Evolutionary conservation across 2,113 vertebrate genomes (phyloP).

Genomic region (Tauraco erythrolophus): DNA sequence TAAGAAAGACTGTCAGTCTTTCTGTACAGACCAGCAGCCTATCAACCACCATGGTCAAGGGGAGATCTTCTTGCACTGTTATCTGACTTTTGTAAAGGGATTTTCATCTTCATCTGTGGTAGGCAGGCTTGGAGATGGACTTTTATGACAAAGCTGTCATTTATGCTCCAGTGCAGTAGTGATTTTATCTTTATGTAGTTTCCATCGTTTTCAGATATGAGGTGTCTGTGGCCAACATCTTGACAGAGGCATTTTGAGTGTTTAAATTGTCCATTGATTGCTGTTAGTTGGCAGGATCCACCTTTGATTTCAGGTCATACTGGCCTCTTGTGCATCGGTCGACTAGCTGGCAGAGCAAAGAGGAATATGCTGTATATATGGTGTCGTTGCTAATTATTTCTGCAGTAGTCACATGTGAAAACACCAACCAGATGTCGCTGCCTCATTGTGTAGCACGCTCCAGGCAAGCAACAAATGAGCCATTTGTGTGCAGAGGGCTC

Average conservation of each 20-base stretch:
- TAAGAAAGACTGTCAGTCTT: background rate
- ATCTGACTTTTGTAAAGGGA: background rate
- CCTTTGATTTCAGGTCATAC: background rate
- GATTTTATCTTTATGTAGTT: conserved; percentile 12
- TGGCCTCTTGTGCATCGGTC: background rate
- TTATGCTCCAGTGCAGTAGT: background rate
- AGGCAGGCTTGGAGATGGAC: background rate
- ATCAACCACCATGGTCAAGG: background rate
- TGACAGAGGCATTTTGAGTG: background rate
- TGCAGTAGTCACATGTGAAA: background rate
- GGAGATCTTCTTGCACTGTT: background rate
- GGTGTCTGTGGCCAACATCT: background rate
- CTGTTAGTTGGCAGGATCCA: background rate
- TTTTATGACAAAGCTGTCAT: background rate
- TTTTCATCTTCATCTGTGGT: background rate
- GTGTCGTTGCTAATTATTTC: conserved; percentile 3
- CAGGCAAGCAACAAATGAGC: background rate
- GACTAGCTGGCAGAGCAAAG: background rate
- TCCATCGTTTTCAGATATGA: background rate
- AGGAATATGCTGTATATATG: background rate
- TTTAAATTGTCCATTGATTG: background rate
- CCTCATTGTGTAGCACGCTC: background rate
- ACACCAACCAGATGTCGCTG: background rate
- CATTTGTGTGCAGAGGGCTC: background rate
- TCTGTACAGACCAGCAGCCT: background rate